Conservation (phyloP, 2,797 vertebrate genomes). For the Dromococcyx pavoninus region DNA sequence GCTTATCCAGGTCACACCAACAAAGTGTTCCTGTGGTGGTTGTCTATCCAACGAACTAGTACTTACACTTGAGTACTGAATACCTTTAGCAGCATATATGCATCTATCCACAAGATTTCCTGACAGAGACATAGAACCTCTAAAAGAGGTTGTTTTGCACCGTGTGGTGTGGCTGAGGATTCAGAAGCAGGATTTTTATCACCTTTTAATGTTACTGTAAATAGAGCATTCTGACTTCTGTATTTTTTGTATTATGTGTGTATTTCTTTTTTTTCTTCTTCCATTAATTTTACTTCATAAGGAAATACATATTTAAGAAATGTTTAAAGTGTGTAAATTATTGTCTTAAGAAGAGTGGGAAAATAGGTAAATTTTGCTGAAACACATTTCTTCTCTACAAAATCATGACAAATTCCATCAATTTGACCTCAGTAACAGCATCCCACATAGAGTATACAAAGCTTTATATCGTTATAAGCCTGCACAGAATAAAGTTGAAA, state of each 20-base stretch:
- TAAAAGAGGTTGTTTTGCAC: background rate
- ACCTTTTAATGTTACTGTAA: background rate
- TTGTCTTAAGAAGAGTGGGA: background rate
- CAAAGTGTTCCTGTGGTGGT: background rate
- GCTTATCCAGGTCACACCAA: background rate
- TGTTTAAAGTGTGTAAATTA: background rate
- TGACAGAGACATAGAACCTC: background rate
- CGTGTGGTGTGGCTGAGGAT: rapidly evolving
- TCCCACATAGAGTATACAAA: background rate
- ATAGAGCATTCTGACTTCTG: background rate
- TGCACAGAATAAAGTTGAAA: background rate
- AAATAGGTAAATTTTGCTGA: background rate
- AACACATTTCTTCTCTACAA: background rate
- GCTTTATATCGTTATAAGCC: background rate
- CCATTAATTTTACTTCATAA: background rate
- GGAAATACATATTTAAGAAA: background rate
- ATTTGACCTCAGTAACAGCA: background rate
- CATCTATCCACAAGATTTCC: background rate
- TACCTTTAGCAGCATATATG: background rate
- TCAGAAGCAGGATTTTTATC: background rate
- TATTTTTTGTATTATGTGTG: background rate
- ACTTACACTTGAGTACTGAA: background rate
- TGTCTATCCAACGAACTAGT: background rate
- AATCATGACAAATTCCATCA: background rate
- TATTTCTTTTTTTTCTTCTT: background rate